Base-by-base conservation (phyloP, 53 echinoderm and acorn worm genomes). In the Hippasteria phrygiana region DNA sequence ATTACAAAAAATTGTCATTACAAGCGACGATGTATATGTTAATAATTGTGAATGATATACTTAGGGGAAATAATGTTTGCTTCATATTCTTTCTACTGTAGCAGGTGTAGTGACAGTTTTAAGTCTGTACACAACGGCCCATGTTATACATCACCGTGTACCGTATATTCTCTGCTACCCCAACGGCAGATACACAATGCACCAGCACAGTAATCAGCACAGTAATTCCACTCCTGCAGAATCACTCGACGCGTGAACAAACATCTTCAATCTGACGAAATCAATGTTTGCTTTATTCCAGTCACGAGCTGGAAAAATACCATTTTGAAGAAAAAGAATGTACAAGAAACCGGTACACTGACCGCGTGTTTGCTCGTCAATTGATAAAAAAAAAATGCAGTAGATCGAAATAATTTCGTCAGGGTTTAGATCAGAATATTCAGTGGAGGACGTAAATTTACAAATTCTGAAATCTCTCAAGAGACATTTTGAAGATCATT, bases 241-340 rank as follows among this genome's bases (percentile, higher is more conserved):
- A 33, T 5, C 34, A 14, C 69, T 35, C 69, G 33, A 36, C 14
- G 34, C 69, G 59, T 7, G 50, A 75, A 75, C 48, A 75, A 75
- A 75, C 75, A 75, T 50, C 75, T 75, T 48, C 47, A 75, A 11
- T 75, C 50, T 50, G 31, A 75, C 75, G 2, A 50, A 13, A 48
- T 48, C 75, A 1, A 28, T 48, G 74, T 45, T 74, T 74, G 74
- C 46, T 43, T 74, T 71, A 48, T 65, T 29, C 65, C 65, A 8
- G 34, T 28, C 31, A 65, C 34, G 65, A 65, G 29, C 65, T 14
- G 59, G 59, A 4, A 59, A n/a, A 59, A 59, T 59, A 18, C 24
- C 59, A 24, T 24, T 3, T 17, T 59, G 59, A 59, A 24, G 8
- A n/a, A n/a, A n/a, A n/a, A n/a, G n/a, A n/a, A 45, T 45, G 54